A percentile compares a stretch with the other conserved stretches of the same genome.
Conservation (phyloP, 2,113 vertebrate genomes). For the Sylvilagus bachmani region DNA sequence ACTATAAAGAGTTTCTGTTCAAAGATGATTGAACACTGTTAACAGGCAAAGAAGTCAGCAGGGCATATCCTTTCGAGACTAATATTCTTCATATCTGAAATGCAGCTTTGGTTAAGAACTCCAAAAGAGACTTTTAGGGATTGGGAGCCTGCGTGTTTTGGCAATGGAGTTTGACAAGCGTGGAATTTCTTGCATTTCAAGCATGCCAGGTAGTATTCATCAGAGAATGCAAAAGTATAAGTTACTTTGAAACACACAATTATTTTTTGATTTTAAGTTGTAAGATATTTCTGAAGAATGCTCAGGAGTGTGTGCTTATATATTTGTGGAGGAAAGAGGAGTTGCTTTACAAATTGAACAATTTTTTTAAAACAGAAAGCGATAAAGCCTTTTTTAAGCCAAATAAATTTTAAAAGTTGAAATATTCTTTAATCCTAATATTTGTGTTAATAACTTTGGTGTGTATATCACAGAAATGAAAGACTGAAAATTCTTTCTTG, state of each 20-base stretch:
- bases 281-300: neutral
- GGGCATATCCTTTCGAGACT: conserved; percentile 69
- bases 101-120: conserved; percentile 54
- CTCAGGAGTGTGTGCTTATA: neutral
- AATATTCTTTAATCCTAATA: conserved; percentile 20
- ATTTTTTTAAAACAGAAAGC: neutral
- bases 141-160: conserved; percentile 1
- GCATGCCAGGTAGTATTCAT: neutral
- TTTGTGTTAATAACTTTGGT: neutral
- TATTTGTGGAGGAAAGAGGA: neutral
- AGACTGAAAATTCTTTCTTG: neutral
- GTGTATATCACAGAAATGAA: conserved; percentile 18
- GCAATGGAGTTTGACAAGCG: conserved; percentile 32
- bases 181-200: conserved; percentile 36
- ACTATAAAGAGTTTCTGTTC: conserved; percentile 73
- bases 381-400: neutral
- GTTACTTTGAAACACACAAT: conserved; percentile 6
- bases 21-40: conserved; percentile 75
- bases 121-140: conserved; percentile 60
- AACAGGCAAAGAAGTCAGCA: conserved; percentile 65
- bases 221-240: conserved; percentile 20
- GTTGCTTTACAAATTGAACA: neutral
- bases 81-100: conserved; percentile 72
- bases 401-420: neutral
- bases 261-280: conserved; percentile 17